A percentile compares a stretch with the other conserved stretches of the same genome.
These are phyloP conservation scores for Atrina japonica DNA, from an alignment of 2,888 invertebrate genomes.

Conservation along the genomic window DNA sequence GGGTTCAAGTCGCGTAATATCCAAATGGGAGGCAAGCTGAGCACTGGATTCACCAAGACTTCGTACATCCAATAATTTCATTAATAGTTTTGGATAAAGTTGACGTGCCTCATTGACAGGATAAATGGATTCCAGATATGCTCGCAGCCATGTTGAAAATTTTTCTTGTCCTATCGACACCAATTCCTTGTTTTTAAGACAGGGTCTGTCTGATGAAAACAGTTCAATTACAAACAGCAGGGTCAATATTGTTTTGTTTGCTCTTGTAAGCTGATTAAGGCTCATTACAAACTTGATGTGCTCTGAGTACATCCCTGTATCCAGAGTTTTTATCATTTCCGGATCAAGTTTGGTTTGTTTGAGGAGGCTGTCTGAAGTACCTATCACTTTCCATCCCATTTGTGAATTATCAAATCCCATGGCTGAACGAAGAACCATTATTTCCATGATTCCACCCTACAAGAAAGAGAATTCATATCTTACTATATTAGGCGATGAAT, in stretches of 20 bases:
- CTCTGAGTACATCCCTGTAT: slow-evolving; percentile 77
- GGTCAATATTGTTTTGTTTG: slow-evolving; percentile 80
- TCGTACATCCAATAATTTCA: slow-evolving; percentile 80
- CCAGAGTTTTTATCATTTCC: slow-evolving; percentile 61
- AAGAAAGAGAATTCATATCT: slow-evolving; percentile 27
- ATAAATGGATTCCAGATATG: slow-evolving; percentile 87
- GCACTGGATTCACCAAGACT: slow-evolving; percentile 75
- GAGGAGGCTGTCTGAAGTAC: slow-evolving; percentile 35
- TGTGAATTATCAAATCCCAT: slow-evolving; percentile 78
- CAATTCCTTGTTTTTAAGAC: slow-evolving; percentile 70
- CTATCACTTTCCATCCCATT: slow-evolving; percentile 64
- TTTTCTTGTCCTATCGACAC: slow-evolving; percentile 80
- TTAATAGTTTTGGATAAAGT: slow-evolving; percentile 80
- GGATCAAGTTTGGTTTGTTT: slow-evolving; percentile 59
- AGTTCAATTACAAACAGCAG: slow-evolving; percentile 80
- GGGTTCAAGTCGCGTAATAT: slow-evolving; percentile 71
- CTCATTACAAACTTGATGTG: slow-evolving; percentile 80
- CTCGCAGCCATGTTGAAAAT: slow-evolving; percentile 91
- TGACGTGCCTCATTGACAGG: slow-evolving; percentile 90
- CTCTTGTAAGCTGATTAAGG: slow-evolving; percentile 78
- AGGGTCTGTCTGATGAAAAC: slow-evolving; percentile 80
- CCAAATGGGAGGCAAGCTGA: slow-evolving; percentile 66
- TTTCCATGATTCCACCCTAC: slow-evolving; percentile 80
- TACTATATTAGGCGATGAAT: background rate
- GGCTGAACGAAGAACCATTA: slow-evolving; percentile 81